Percentiles rank a stretch among this genome's conserved stretches.
Conservation (phyloP, 2,797 vertebrate genomes). For the Falco columbarius region DNA sequence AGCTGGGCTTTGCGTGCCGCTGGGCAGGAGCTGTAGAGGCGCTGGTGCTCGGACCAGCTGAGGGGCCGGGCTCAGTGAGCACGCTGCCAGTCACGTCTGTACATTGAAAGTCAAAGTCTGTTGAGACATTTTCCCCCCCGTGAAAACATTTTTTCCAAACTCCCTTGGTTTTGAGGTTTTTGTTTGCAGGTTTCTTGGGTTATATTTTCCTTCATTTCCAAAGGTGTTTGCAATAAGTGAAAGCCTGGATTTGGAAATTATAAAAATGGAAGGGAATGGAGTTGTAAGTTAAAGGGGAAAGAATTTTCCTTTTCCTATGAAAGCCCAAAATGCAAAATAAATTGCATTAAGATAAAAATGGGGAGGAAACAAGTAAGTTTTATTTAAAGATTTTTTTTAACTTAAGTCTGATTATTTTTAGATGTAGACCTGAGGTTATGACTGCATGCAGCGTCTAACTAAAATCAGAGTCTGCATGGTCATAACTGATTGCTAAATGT, state of each 20-base stretch:
- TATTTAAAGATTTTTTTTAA: not conserved
- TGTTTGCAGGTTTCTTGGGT: not conserved
- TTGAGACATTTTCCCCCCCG: not conserved
- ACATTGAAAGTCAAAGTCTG: not conserved
- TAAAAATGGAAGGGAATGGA: not conserved
- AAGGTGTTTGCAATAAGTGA: not conserved
- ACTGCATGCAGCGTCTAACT: not conserved
- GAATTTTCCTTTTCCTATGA: not conserved
- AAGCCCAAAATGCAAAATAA: not conserved
- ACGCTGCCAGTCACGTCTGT: not conserved
- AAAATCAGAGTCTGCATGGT: not conserved
- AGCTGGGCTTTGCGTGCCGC: not conserved
- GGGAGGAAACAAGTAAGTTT: not conserved
- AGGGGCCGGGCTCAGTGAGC: not conserved
- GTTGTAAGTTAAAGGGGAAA: not conserved
- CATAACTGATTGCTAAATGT: not conserved
- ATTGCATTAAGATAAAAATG: not conserved
- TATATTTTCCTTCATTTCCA: not conserved
- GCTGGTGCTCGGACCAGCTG: not conserved
- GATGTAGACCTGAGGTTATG: not conserved
- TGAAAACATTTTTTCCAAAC: not conserved
- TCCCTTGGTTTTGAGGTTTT: not conserved
- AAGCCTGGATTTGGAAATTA: not conserved
- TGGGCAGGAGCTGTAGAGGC: not conserved
- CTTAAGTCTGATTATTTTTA: not conserved